Percentiles rank a stretch among this genome's conserved stretches.
phyloP scores from a whole-genome alignment of 2,113 vertebrate species.

The Heterotis niloticus region DNA sequence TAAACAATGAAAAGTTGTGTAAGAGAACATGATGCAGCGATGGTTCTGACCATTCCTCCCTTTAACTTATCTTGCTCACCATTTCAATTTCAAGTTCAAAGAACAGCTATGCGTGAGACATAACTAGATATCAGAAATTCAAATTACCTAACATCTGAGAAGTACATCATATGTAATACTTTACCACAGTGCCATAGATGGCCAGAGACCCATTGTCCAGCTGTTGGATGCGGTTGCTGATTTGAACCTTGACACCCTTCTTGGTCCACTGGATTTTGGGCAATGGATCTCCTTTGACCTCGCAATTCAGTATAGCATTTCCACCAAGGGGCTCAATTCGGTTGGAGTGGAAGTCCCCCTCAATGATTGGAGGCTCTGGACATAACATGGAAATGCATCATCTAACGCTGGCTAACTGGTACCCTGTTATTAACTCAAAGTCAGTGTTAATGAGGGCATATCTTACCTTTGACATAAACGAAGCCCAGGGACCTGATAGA shows the following conservation, averaged over 20 bases:
- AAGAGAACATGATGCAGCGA: too few species aligned
- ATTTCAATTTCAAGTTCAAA: too few species aligned
- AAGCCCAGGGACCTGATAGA: constrained; percentile 83
- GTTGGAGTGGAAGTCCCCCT: constrained; percentile 79
- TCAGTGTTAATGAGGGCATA: neutral
- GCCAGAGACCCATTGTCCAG: constrained; percentile 89
- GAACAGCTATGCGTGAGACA: too few species aligned
- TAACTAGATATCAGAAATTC: too few species aligned
- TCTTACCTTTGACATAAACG: constrained; percentile 88
- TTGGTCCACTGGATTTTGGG: constrained; percentile 91
- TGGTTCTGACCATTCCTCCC: neutral
- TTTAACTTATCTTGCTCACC: too few species aligned
- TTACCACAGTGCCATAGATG: constrained; percentile 88
- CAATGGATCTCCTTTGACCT: constrained; percentile 86
- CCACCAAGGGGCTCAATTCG: constrained; percentile 84
- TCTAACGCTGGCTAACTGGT: neutral
- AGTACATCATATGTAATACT: constrained; percentile 30
- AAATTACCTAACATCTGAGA: too few species aligned
- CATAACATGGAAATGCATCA: neutral
- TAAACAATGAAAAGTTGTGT: too few species aligned
- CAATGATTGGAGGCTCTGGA: constrained; percentile 90
- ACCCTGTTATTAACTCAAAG: neutral
- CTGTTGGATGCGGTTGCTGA: constrained; percentile 76
- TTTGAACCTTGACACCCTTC: constrained; percentile 72
- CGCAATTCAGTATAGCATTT: constrained; percentile 85